Evolutionary conservation across 2,113 vertebrate species (phyloP), one percentile per base, ranked within the genome.

Genomic region (Phocoena sinus): DNA sequence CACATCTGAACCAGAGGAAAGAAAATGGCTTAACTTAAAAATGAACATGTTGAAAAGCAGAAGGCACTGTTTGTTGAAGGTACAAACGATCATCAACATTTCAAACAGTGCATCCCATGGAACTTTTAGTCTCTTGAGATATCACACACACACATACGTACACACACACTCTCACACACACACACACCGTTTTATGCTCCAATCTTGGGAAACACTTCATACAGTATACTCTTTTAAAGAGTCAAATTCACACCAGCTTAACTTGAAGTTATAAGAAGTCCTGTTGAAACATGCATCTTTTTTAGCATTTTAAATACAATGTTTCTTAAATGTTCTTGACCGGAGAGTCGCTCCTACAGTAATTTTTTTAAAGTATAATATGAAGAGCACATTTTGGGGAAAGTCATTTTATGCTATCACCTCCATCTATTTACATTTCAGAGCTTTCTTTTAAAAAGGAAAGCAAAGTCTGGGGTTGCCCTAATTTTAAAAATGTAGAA

Each of bases 11-110:
- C 63, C 62, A 90, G 53, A 94, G 50, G 82, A 70, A 74, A 84
- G 70, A 89, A 95, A 96, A 86, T 81, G 70, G 60, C 62, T 95
- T 96, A 84, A 97, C 80, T 95, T 97, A 56, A 97, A 97, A 97
- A 95, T 26, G 41, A 93, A 74, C 7, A 13, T 62, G 56, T 17
- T 89, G 76, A 91, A 95, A 92, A 95, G 18, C 74, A 53, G 56
- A 79, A 96, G 56, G 36, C 25, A 20, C 28, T 71, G 9, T 90
- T 92, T 95, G 79, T 89, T 94, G 91, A 90, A 89, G 13, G 17
- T 83, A 74, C 76, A 96, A 92, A 73, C 5, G 12, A 95, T 90
- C 13, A 71, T 74, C 70, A 92, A 96, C 31, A 87, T 97, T 94
- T 96, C 63, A 70, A 96, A 94, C 79, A 97, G 41, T 88, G 5